Evolutionary conservation across 2,888 invertebrate species (phyloP).

Genomic region (Protophormia terraenovae): DNA sequence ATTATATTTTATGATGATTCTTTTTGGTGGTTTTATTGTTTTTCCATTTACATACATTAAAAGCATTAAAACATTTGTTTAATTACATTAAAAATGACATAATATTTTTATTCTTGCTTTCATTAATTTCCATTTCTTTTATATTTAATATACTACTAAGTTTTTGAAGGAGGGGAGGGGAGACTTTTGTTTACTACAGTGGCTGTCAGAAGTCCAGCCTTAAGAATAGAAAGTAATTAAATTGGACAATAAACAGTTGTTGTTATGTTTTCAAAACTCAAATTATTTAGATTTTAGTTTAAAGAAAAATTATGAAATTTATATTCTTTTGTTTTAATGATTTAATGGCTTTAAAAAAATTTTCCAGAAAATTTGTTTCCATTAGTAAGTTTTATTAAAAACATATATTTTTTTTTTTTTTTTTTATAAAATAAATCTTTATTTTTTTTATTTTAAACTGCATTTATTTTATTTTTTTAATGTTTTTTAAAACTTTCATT

Average conservation of each 20-base stretch:
- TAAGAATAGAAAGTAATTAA: background rate
- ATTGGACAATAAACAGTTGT: background rate
- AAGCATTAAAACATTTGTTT: constrained; percentile 60
- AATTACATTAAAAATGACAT: constrained; percentile 67
- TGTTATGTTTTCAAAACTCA: background rate
- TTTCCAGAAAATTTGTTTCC: constrained; percentile 39
- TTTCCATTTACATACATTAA: constrained; percentile 64
- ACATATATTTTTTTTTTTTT: too few relatives aligned
- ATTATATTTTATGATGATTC: constrained; percentile 59
- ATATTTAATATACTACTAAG: too few relatives aligned
- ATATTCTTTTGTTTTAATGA: background rate
- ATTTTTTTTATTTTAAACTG: background rate
- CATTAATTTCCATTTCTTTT: background rate
- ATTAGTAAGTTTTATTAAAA: background rate
- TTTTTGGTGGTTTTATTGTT: constrained; percentile 60
- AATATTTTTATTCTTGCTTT: constrained; percentile 25
- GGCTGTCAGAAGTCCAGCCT: background rate
- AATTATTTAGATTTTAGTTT: background rate
- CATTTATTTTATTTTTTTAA: background rate
- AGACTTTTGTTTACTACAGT: background rate
- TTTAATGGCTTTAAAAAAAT: constrained; percentile 24
- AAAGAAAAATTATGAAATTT: background rate
- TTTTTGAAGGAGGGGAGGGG: too few relatives aligned
- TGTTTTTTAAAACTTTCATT: constrained; percentile 30
- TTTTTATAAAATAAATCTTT: constrained; percentile 32